Evolutionary conservation across 2,888 invertebrate species (phyloP).

Genomic region (Andrena minutula): DNA sequence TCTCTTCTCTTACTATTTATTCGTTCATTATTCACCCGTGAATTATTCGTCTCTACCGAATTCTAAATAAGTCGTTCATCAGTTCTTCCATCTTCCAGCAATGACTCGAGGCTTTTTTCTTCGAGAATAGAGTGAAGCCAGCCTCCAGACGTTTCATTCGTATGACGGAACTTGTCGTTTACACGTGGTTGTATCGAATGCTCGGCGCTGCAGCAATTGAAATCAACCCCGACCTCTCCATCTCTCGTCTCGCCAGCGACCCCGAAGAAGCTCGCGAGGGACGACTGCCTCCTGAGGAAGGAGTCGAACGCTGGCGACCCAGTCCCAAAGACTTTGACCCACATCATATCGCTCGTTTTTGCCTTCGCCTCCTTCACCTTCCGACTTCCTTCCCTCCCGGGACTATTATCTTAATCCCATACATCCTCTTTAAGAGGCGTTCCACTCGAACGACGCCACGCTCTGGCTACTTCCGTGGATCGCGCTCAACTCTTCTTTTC

Average conservation of each 20-base stretch:
- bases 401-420: conserved; percentile 84
- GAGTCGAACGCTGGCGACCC: conserved; percentile 79
- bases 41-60: too few species aligned
- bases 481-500: conserved; percentile 17
- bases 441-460: conserved; percentile 39
- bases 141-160: too few species aligned
- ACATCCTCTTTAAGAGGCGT: conserved; percentile 82
- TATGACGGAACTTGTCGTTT: neutral
- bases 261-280: conserved; percentile 73
- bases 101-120: too few species aligned
- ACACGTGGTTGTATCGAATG: conserved; percentile 33
- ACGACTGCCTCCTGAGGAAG: conserved; percentile 66
- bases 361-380: conserved; percentile 75
- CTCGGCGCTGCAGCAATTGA: conserved; percentile 66
- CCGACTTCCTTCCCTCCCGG: conserved; percentile 79
- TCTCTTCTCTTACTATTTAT: neutral
- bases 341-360: conserved; percentile 84
- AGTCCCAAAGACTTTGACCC: conserved; percentile 83
- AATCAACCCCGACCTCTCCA: conserved; percentile 66
- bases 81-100: too few species aligned
- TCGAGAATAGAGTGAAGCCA: too few species aligned
- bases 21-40: neutral
- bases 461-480: conserved; percentile 41
- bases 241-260: conserved; percentile 60
- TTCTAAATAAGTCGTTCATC: too few species aligned